Evolutionary conservation across 2,888 invertebrate genomes (phyloP).

Genomic region (Chrysomela aeneicollis): DNA sequence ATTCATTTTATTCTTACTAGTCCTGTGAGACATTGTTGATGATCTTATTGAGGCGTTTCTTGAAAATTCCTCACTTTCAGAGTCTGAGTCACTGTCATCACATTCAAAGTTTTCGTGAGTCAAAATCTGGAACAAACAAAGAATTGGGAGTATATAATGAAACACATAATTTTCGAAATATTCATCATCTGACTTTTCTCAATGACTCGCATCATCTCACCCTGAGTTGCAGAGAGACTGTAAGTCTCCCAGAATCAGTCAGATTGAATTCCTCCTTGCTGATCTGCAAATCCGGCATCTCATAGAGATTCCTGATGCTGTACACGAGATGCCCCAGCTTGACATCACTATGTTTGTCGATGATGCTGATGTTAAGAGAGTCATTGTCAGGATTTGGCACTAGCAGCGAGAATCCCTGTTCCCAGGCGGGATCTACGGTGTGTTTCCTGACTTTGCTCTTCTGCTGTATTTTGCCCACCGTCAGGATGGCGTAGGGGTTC

Average conservation of each 20-base stretch:
- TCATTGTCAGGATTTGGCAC: slow-evolving; percentile 89
- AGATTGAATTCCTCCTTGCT: slow-evolving; percentile 78
- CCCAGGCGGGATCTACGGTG: slow-evolving; percentile 89
- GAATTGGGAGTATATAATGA: not conserved
- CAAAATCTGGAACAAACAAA: slow-evolving; percentile 49
- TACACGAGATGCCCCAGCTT: slow-evolving; percentile 75
- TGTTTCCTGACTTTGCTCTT: slow-evolving; percentile 76
- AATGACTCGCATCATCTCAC: slow-evolving; percentile 61
- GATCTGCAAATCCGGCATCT: slow-evolving; percentile 73
- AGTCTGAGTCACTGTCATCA: slow-evolving; percentile 46
- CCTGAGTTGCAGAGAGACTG: slow-evolving; percentile 76
- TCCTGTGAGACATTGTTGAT: slow-evolving; percentile 26
- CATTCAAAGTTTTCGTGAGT: slow-evolving; percentile 47
- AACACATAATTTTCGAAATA: too few species aligned
- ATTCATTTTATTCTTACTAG: slow-evolving; percentile 23
- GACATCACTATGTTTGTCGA: slow-evolving; percentile 79
- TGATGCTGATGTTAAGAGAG: slow-evolving; percentile 79
- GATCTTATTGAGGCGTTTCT: slow-evolving; percentile 28
- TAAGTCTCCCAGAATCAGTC: slow-evolving; percentile 77
- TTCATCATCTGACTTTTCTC: not conserved
- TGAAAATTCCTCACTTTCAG: slow-evolving; percentile 35
- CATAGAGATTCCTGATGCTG: slow-evolving; percentile 71
- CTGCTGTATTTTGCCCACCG: slow-evolving; percentile 76
- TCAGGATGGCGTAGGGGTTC: slow-evolving; percentile 81
- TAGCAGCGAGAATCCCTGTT: slow-evolving; percentile 90